Percentiles rank a stretch among this genome's conserved stretches.
Conservation (phyloP, 2,113 vertebrate genomes). For the Equus przewalskii region DNA sequence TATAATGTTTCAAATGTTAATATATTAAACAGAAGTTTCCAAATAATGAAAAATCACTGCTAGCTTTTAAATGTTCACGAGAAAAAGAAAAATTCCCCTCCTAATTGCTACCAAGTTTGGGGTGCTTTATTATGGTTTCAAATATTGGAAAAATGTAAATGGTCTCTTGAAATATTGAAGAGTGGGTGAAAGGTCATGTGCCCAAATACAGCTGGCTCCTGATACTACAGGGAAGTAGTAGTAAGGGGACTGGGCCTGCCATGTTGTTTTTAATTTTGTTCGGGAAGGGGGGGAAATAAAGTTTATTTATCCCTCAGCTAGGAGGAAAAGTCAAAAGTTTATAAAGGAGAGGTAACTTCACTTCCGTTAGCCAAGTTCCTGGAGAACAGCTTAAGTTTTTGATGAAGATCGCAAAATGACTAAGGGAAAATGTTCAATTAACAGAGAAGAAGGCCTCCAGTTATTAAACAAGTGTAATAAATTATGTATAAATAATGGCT, state of each 20-base stretch:
- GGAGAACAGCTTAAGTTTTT: not conserved
- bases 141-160: not conserved
- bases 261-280: not conserved
- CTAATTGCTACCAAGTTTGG: not conserved
- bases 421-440: not conserved
- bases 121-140: not conserved
- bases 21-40: not conserved
- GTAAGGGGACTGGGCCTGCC: no score
- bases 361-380: not conserved
- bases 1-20: not conserved
- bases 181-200: not conserved
- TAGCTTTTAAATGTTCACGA: not conserved
- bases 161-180: not conserved
- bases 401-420: not conserved
- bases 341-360: not conserved
- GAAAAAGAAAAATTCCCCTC: not conserved
- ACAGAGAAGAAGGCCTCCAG: not conserved
- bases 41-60: constrained; percentile 48
- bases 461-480: not conserved
- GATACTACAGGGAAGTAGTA: not conserved
- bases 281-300: not conserved
- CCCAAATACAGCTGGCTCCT: not conserved
- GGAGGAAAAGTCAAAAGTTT: not conserved
- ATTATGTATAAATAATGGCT: not conserved
- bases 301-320: not conserved